Percentiles rank a stretch among this genome's conserved stretches.
phyloP scores from a whole-genome alignment of 1,140 invertebrate genomes.

The Melipona quadrifasciata region DNA sequence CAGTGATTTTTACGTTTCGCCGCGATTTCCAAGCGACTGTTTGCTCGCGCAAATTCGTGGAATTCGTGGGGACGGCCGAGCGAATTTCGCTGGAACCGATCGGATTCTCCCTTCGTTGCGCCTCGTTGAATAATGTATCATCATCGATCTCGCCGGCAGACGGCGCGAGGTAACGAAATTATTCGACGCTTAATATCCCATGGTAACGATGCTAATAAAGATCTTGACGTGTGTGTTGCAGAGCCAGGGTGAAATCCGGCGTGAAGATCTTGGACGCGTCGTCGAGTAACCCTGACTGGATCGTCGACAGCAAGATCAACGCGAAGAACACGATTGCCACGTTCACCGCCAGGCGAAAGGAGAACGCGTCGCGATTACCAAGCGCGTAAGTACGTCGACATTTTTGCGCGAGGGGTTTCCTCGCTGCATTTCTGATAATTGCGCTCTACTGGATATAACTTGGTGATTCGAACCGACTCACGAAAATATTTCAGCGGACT shows the following conservation, averaged over 20 bases:
- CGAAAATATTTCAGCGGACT: too few relatives aligned
- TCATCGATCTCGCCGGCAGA: neutral
- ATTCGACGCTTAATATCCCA: neutral
- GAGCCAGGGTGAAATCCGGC: conserved; percentile 93
- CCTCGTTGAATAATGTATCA: conserved; percentile 15
- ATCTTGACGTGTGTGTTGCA: conserved; percentile 77
- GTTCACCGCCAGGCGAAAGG: conserved; percentile 90
- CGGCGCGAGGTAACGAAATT: neutral
- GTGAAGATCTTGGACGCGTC: conserved; percentile 91
- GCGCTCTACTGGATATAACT: neutral
- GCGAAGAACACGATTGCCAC: conserved; percentile 92
- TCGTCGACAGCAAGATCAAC: conserved; percentile 91
- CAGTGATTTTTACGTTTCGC: neutral
- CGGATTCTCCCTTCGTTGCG: neutral
- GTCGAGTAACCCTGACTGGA: conserved; percentile 90
- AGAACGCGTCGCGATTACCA: conserved; percentile 72
- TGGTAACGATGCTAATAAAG: neutral
- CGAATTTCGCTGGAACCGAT: neutral
- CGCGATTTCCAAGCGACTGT: neutral
- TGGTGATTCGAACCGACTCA: neutral
- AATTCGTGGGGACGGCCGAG: neutral
- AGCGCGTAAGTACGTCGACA: conserved; percentile 71
- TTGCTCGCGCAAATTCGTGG: neutral
- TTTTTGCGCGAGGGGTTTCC: conserved; percentile 1
- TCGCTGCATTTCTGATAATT: neutral